These are phyloP conservation scores for Tethea ocularis DNA, from an alignment of 2,888 invertebrate species.

Conservation along the genomic window DNA sequence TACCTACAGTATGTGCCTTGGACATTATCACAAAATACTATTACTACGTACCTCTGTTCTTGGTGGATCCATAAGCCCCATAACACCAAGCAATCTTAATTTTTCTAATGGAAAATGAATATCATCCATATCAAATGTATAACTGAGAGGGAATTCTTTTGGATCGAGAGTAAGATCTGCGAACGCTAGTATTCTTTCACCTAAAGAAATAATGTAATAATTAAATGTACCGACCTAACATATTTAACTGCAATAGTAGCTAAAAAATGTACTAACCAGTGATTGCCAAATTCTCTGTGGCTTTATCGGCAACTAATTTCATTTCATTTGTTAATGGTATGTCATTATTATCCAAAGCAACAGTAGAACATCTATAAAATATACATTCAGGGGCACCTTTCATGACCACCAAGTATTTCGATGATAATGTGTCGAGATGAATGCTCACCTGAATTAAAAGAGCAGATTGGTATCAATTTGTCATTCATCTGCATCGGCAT, in stretches of 20 bases:
- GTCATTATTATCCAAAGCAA: constrained; percentile 91
- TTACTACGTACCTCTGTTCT: constrained; percentile 52
- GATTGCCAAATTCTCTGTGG: constrained; percentile 59
- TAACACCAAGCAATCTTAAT: constrained; percentile 95
- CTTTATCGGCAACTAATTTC: constrained; percentile 48
- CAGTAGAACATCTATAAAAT: constrained; percentile 91
- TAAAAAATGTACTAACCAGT: constrained; percentile 52
- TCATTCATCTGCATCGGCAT: background rate
- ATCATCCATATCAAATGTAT: constrained; percentile 93
- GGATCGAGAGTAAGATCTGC: constrained; percentile 94
- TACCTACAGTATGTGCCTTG: too few relatives aligned
- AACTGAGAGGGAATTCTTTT: constrained; percentile 93
- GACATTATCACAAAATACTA: background rate
- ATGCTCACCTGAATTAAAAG: constrained; percentile 82
- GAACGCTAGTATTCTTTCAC: constrained; percentile 95
- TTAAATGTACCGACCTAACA: background rate
- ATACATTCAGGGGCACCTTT: constrained; percentile 98
- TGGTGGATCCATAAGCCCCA: constrained; percentile 99
- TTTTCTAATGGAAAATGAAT: constrained; percentile 94
- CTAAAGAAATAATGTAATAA: constrained; percentile 81
- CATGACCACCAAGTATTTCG: constrained; percentile 93
- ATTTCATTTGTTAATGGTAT: constrained; percentile 61
- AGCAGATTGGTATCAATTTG: background rate
- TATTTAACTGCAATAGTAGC: background rate
- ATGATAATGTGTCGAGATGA: constrained; percentile 90